Evolutionary conservation across 2,113 vertebrate species (phyloP), one percentile per base, ranked within the genome.

Genomic region (Hepsetus odoe): DNA sequence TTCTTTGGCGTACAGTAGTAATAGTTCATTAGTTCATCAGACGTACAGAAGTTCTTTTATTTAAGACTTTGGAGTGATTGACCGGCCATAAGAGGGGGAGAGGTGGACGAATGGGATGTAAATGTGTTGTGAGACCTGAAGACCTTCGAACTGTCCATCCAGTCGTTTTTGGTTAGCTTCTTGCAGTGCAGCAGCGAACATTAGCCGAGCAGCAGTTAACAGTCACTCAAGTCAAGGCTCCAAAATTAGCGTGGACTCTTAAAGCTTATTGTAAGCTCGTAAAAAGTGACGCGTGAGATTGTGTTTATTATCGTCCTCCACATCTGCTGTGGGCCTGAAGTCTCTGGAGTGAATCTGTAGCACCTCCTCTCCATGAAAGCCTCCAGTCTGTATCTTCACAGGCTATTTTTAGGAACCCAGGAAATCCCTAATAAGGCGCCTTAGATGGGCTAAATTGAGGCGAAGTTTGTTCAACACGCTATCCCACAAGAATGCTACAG

Each of bases 361-460:
- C 4, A 11, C 5, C 16, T 9, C 11, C 56, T 61, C 56, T 44
- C 38, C 22, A 44, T 62, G 32, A 62, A 62, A 74, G 59, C 28
- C 7, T 12, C 16, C 24, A 32, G 42, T 51, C n/a, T 18, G 59
- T 64, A 33, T 33, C 32, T 75, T 65, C 40, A 32, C 51, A 13
- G 7, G 35, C 59, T 75, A 38, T 75, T 51, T 35, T 75, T 64
- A 75, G 58, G 26, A 49, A 35, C 42, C 18, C 61, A n/a, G 32
- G 32, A 64, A 35, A 64, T 64, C 32, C 61, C 61, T 35, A 64
- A 64, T 35, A 35, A 20, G 14, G 61, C 61, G 1, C 32, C 33
- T 64, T 38, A 64, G 61, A 35, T 64, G 18, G 30, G 16, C 61
- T 10, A 16, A 62, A 32, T 62, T 62, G 26, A 62, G 40, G 58